Percentiles rank a stretch among this genome's conserved stretches.
Evolutionary conservation across 2,797 vertebrate species (phyloP).

Genomic region (Gymnothorax reevesii): DNA sequence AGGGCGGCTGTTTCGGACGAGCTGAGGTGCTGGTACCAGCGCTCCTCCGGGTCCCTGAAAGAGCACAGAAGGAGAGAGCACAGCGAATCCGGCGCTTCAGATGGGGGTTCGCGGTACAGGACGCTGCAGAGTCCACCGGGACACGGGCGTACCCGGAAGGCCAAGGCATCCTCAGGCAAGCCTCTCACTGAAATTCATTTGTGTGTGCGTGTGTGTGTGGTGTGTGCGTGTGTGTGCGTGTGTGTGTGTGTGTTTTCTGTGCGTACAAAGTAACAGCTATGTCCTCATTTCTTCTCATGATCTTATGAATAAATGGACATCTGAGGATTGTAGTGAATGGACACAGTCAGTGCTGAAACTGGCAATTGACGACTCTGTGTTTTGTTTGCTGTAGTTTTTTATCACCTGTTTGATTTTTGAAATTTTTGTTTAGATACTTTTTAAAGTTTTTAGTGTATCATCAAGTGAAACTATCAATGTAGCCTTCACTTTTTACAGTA

Average conservation of each 20-base stretch:
- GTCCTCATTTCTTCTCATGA: not conserved
- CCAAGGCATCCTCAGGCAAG: constrained; percentile 94
- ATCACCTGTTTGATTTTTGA: not conserved
- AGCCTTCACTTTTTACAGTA: not conserved
- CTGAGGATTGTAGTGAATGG: not conserved
- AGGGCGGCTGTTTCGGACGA: constrained; percentile 91
- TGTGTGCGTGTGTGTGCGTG: not conserved
- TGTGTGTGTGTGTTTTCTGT: not conserved
- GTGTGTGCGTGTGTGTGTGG: not conserved
- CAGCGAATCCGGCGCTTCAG: not conserved
- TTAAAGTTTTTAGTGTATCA: not conserved
- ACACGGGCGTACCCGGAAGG: constrained; percentile 86
- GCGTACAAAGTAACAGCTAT: not conserved
- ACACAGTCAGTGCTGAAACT: not conserved
- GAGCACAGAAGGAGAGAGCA: constrained; percentile 77
- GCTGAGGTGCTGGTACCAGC: constrained; percentile 96
- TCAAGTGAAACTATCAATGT: not conserved
- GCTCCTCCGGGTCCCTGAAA: constrained; percentile 89
- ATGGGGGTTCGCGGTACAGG: constrained; percentile 60
- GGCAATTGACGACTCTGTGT: not conserved
- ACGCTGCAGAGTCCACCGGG: constrained; percentile 88
- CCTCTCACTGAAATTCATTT: not conserved
- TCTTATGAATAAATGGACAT: not conserved
- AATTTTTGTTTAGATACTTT: not conserved
- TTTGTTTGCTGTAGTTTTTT: not conserved